Percentiles rank a stretch among this genome's conserved stretches.
These are phyloP conservation scores for Pangasius djambal DNA, from an alignment of 2,797 vertebrate genomes.

Conservation along the genomic window DNA sequence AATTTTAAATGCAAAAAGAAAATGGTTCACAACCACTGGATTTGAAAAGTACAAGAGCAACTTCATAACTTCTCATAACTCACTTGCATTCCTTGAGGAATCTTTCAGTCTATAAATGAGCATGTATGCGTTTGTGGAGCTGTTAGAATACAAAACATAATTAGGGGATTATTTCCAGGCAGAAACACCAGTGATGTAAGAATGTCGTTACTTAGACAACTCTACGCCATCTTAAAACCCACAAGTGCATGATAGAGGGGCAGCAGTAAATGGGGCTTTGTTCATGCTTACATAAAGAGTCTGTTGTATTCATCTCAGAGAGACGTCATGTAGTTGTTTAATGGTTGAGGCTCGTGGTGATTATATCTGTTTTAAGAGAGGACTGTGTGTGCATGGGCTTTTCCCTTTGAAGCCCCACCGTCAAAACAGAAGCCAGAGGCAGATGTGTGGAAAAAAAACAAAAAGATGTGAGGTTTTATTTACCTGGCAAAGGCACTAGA, in stretches of 20 bases:
- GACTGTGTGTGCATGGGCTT: background rate
- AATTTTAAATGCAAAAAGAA: slow-evolving; percentile 10
- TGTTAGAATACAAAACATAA: slow-evolving; percentile 62
- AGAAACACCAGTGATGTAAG: background rate
- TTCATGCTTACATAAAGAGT: slow-evolving; percentile 34
- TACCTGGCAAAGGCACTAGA: slow-evolving; percentile 99
- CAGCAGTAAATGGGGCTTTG: slow-evolving; percentile 39
- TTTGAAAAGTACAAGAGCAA: background rate
- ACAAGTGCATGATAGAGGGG: slow-evolving; percentile 6
- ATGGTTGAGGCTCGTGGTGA: slow-evolving; percentile 4
- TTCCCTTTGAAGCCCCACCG: background rate
- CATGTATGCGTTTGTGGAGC: slow-evolving; percentile 99
- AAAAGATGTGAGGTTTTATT: slow-evolving; percentile 47
- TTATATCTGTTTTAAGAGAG: background rate
- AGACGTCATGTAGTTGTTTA: slow-evolving; percentile 30
- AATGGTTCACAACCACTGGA: background rate
- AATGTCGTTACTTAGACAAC: slow-evolving; percentile 3
- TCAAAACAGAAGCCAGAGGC: slow-evolving; percentile 1
- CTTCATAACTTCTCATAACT: slow-evolving; percentile 66
- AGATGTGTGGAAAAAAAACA: background rate
- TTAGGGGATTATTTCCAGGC: background rate
- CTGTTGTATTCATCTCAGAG: slow-evolving; percentile 20
- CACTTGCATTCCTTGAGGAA: slow-evolving; percentile 94
- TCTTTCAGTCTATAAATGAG: slow-evolving; percentile 98
- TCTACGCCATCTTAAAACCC: slow-evolving; percentile 1